Base-by-base conservation (phyloP, 2,113 vertebrate genomes). In the Scomber scombrus region DNA sequence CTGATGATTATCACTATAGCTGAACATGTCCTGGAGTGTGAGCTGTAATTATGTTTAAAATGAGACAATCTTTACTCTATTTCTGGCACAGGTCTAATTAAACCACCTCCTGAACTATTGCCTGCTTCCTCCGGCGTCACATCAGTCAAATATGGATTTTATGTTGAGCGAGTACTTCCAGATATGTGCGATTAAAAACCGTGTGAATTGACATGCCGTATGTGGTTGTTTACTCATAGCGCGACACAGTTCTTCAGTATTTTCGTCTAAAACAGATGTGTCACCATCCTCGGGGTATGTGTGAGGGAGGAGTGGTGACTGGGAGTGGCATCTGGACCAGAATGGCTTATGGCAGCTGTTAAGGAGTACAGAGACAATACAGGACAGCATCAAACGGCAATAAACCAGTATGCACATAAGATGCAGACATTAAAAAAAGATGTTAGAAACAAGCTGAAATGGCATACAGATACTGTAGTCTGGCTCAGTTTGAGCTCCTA, bases 21-120 rank as follows among this genome's bases (percentile, higher is more conserved):
- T 76, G 26, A 84, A 82, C 81, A 57, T 63, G 40, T 84, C 71
- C 82, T 75, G 70, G 40, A 81, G 80, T 74, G 57, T 67, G 56
- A n/a, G 31, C 81, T 76, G 52, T 85, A 88, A 85, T 86, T 80
- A 81, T 87, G 56, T 80, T 58, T 29, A 69, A 80, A 85, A 54
- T 4, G 4, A 75, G 52, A 71, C 15, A 5, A 5, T 79, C 74
- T 75, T 43, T 54, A 57, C 52, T 31, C 50, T 68, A 34, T 71
- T 64, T 84, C 47, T 69, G 67, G 47, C 54, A 16, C 63, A 77
- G 69, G 73, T 88, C 58, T 84, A 81, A 87, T 91, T 71, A 82
- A 88, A 80, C 62, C 40, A 46, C 55, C 80, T 65, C 6, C 70
- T 75, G 54, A 82, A 58, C 73, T 45, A 23, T 14, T 26, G 19